Conservation (phyloP, 2,113 vertebrate species). For the Diglossa brunneiventris region DNA sequence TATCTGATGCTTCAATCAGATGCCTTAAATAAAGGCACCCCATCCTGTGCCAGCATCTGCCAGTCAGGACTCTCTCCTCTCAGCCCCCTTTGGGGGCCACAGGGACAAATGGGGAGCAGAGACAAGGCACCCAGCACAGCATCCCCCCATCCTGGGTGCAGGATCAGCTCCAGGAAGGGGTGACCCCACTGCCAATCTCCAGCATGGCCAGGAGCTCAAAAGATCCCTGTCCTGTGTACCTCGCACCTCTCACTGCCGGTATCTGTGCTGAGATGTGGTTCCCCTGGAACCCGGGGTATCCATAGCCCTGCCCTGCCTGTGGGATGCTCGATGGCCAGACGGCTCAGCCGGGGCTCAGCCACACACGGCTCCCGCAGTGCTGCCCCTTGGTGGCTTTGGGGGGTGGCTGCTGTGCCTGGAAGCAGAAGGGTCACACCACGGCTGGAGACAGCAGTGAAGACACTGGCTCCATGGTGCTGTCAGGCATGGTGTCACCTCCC, state of each 20-base stretch:
- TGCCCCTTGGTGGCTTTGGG: neutral
- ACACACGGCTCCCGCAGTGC: accelerated
- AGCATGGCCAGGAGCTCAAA: neutral
- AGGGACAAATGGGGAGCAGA: neutral
- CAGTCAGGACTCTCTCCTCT: neutral
- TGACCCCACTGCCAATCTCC: neutral
- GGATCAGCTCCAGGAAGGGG: neutral
- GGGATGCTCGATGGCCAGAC: accelerated
- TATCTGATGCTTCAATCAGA: neutral
- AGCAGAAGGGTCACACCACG: neutral
- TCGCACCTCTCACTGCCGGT: accelerated
- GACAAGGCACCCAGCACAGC: neutral
- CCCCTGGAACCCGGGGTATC: accelerated
- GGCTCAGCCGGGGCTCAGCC: neutral
- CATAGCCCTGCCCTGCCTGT: neutral
- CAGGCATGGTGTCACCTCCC: neutral
- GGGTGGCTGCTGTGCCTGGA: neutral
- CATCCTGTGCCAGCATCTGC: neutral
- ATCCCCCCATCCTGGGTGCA: neutral
- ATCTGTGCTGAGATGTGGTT: neutral
- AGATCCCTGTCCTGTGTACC: neutral
- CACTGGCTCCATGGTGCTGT: neutral
- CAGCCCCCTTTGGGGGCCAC: too few relatives aligned
- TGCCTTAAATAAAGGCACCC: neutral
- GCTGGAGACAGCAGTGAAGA: neutral